These are phyloP conservation scores for Encarsia formosa DNA, from an alignment of 2,888 invertebrate genomes.

Conservation along the genomic window DNA sequence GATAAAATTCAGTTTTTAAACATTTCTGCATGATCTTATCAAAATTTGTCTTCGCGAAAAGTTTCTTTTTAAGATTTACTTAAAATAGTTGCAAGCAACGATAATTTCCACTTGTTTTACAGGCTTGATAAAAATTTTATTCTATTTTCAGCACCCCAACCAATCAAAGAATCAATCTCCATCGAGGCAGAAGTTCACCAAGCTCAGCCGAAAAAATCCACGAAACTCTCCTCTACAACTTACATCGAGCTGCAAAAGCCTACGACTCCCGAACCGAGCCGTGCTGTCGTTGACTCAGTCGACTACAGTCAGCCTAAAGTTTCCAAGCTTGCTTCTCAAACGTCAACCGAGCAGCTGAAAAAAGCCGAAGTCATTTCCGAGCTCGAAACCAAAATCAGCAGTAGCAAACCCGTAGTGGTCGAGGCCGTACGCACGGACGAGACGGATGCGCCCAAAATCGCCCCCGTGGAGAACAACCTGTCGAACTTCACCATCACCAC, in stretches of 20 bases:
- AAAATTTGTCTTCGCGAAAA: too few relatives aligned
- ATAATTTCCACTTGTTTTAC: too few relatives aligned
- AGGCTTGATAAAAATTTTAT: not conserved
- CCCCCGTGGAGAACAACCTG: constrained; percentile 43
- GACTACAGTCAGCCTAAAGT: constrained; percentile 7
- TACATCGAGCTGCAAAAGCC: not conserved
- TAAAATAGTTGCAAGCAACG: too few relatives aligned
- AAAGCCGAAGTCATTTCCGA: constrained; percentile 40
- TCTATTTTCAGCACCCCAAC: not conserved
- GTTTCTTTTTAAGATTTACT: too few relatives aligned
- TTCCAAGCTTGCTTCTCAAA: not conserved
- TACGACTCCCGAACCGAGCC: not conserved
- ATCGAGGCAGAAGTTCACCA: constrained; percentile 8
- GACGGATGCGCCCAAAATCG: constrained; percentile 36
- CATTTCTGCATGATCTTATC: too few relatives aligned
- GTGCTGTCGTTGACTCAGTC: constrained; percentile 7
- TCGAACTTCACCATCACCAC: constrained; percentile 48
- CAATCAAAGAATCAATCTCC: constrained; percentile 1
- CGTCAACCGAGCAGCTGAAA: constrained; percentile 26
- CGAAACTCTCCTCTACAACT: not conserved
- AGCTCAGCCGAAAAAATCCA: not conserved
- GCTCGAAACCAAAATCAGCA: constrained; percentile 40
- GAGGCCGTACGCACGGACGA: constrained; percentile 27
- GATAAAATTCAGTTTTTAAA: too few relatives aligned
- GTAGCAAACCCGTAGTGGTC: constrained; percentile 15